Percentiles rank a stretch among this genome's conserved stretches.
Evolutionary conservation across 2,888 invertebrate genomes (phyloP).

Genomic region (Eilema depressum): DNA sequence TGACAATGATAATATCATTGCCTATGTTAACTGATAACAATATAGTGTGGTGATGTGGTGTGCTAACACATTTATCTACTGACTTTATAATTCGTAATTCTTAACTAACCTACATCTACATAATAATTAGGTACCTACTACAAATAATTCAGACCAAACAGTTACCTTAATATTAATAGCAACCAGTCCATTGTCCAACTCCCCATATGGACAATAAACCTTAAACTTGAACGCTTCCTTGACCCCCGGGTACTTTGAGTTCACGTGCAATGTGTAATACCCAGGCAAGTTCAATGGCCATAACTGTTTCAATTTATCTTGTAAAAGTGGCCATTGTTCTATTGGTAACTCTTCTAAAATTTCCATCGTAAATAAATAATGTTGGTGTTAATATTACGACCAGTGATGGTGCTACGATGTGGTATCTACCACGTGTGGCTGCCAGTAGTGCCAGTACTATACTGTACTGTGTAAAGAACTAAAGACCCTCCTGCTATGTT

Average conservation of each 20-base stretch:
- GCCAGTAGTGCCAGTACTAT: background rate
- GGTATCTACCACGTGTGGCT: too few relatives aligned
- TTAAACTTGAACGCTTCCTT: conserved; percentile 48
- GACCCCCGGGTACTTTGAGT: conserved; percentile 42
- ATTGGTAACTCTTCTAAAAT: conserved; percentile 45
- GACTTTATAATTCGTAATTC: background rate
- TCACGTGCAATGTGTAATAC: conserved; percentile 50
- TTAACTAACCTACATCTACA: background rate
- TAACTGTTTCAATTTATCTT: conserved; percentile 44
- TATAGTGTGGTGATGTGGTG: background rate
- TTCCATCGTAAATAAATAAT: conserved; percentile 26
- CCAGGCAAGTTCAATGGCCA: conserved; percentile 54
- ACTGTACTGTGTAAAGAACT: too few relatives aligned
- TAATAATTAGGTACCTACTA: too few relatives aligned
- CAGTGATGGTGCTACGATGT: background rate
- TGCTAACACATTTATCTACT: background rate
- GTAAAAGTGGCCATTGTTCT: conserved; percentile 50
- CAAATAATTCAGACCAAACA: background rate
- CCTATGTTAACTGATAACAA: background rate
- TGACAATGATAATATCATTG: too few relatives aligned
- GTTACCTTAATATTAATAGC: conserved; percentile 49
- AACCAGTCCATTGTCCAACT: conserved; percentile 57
- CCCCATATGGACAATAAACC: conserved; percentile 59
- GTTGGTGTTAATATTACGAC: background rate
- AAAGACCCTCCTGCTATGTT: background rate